Base-by-base conservation (phyloP, 2,797 vertebrate genomes). In the Taenioides sp. region DNA sequence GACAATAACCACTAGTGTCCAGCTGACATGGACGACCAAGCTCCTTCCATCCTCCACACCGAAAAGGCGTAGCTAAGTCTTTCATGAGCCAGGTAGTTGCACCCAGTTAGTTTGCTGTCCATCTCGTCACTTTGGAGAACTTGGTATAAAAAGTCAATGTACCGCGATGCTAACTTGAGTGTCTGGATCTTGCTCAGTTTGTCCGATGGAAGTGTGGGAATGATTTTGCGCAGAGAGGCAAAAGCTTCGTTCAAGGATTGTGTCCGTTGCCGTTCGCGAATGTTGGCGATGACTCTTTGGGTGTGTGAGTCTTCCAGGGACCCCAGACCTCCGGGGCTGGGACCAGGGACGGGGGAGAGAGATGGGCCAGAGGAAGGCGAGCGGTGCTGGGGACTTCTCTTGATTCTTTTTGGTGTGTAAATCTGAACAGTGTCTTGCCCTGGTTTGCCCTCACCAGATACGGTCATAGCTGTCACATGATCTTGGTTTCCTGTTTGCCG, bases 181-280 rank as follows among this genome's bases (percentile, higher is more conserved):
- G 96, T 97, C 86, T 97, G 96, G 86, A 97, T 97, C 91, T 97
- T 97, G 93, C 96, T 97, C 27, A 97, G 94, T 87, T 97, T 97
- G 91, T 97, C 96, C 0, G 96, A 97, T 16, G 96, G 96, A 65
- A 97, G 91, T 0, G 96, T 97, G 6, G 96, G 96, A 85, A 97
- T 97, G 78, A 97, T 97, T 43, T 97, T 95, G 17, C 96, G 90
- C 77, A 97, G 85, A 0, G 96, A 96, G 0, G 95, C 93, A 1
- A 97, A 97, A 70, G 96, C 96, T 1, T 97, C 96, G 4, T 97
- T 97, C 54, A 97, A 91, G 0, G 96, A 97, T 59, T 96, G 96
- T 0, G 96, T 97, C 58, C 96, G 89, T 80, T 97, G 96, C 5
- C 96, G 92, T 67, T 97, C 96, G 0, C 96, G 90, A 65, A 97